Conservation (phyloP, 2,888 invertebrate genomes). For the Seira musarum region DNA sequence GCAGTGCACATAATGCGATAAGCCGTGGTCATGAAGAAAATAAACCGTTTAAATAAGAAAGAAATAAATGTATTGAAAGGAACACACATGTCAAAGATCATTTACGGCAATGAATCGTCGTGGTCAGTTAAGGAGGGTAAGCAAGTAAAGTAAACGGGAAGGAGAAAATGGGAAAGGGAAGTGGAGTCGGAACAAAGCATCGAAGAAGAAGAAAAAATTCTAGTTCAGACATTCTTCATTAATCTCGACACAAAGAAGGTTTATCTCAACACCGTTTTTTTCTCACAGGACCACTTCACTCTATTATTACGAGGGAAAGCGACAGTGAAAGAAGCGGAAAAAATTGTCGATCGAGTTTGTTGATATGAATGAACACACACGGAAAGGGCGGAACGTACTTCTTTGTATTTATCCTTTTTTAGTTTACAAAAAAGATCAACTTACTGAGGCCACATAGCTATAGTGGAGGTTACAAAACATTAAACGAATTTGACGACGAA, state of each 20-base stretch:
- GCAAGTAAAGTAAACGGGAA: constrained; percentile 23
- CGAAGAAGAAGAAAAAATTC: constrained; percentile 13
- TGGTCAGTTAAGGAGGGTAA: constrained; percentile 61
- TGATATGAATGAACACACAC: constrained; percentile 59
- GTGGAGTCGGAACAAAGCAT: constrained; percentile 7
- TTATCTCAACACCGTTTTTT: constrained; percentile 68
- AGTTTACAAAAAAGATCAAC: no score
- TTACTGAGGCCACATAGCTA: no score
- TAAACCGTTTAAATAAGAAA: constrained; percentile 20
- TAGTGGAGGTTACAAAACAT: no score
- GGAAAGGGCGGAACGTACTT: constrained; percentile 68
- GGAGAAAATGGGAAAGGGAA: background rate
- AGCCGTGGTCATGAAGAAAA: background rate
- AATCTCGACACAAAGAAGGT: constrained; percentile 68
- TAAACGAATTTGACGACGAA: no score
- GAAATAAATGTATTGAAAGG: constrained; percentile 33
- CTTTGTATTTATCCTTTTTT: constrained; percentile 38
- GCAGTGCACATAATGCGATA: constrained; percentile 17
- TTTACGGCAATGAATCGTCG: constrained; percentile 57
- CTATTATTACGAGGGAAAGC: constrained; percentile 25
- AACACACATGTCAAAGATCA: constrained; percentile 51
- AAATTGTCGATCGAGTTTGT: constrained; percentile 67
- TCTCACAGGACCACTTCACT: constrained; percentile 66
- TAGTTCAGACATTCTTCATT: constrained; percentile 69
- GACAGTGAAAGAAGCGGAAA: constrained; percentile 59